Conservation (phyloP, 2,888 invertebrate species). For the Pristionchus mayeri region DNA sequence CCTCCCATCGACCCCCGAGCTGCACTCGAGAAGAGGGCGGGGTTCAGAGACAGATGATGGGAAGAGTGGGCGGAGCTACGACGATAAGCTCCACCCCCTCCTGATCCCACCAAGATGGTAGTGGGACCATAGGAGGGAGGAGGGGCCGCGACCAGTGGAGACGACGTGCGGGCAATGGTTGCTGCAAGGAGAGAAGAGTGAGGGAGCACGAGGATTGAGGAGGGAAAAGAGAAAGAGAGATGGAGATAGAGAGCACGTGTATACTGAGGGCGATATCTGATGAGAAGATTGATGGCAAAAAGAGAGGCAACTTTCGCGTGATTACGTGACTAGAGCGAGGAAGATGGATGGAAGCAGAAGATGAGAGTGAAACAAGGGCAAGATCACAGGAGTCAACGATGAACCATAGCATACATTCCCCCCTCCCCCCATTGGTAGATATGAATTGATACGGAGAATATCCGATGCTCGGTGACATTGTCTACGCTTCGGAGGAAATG, state of each 20-base stretch:
- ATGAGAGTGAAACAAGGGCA: neutral
- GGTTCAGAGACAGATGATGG: conserved; percentile 11
- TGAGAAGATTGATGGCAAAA: conserved; percentile 14
- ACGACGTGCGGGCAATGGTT: conserved; percentile 33
- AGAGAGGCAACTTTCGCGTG: neutral
- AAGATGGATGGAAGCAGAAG: conserved; percentile 27
- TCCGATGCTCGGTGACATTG: neutral
- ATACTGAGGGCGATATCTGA: neutral
- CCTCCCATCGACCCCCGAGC: neutral
- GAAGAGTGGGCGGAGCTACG: conserved; percentile 8
- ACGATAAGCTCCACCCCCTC: neutral
- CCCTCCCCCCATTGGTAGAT: neutral
- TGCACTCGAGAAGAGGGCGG: conserved; percentile 35
- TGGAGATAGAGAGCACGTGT: neutral
- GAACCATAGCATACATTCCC: neutral
- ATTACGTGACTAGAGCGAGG: conserved; percentile 7
- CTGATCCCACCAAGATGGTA: conserved; percentile 30
- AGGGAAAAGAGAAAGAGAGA: neutral
- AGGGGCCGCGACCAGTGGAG: conserved; percentile 23
- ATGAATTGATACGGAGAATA: neutral
- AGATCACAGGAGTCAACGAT: neutral
- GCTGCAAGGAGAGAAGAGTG: no score
- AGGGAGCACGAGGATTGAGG: no score
- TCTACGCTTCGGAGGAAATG: neutral
- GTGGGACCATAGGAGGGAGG: conserved; percentile 46